Evolutionary conservation across 1,140 invertebrate species (phyloP), one percentile per base, ranked within the genome.

Genomic region (Nephila pilipes): DNA sequence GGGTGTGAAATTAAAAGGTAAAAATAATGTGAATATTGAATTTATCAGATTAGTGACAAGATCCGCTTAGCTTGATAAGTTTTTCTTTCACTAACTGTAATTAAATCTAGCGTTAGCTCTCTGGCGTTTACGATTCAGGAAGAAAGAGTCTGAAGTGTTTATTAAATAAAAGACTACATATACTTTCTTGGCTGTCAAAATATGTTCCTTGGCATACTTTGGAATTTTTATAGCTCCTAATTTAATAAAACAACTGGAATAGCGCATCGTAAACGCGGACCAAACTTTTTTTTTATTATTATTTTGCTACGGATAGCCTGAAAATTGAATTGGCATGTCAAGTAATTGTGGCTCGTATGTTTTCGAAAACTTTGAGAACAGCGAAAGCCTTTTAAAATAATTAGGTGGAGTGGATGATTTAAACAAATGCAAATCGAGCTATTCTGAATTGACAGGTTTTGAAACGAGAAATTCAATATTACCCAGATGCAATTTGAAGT

Each of bases 21-120:
- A 69, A 69, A 69, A 46, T 81, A 22, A 25, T 54, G 46, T n/a
- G 38, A 81, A 81, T 81, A 81, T 81, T 81, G 79, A 81, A 83
- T 83, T 83, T 83, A 83, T 55, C 54, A 55, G 46, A 83, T 54
- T 54, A 83, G 54, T 83, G 54, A 75, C 69, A 75, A 32, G 69
- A 75, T 75, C 69, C 4, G 69, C 16, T 75, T 75, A 75, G 25
- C 29, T 32, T 75, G 32, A 32, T 75, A 36, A 75, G 69, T 75
- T 75, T 75, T 75, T 60, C 58, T 75, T 75, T 75, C 69, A 75
- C 69, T 32, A 32, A 8, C 38, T 83, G 80, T 55, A 46, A 83
- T 83, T 83, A 8, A 83, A 54, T 55, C 46, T 83, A 25, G 54
- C 38, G 12, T 29, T 46, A 55, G 54, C 38, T 83, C 55, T 83